Evolutionary conservation across 1,140 invertebrate genomes (phyloP), one percentile per base, ranked within the genome.

Genomic region (Bicyclus anynana): DNA sequence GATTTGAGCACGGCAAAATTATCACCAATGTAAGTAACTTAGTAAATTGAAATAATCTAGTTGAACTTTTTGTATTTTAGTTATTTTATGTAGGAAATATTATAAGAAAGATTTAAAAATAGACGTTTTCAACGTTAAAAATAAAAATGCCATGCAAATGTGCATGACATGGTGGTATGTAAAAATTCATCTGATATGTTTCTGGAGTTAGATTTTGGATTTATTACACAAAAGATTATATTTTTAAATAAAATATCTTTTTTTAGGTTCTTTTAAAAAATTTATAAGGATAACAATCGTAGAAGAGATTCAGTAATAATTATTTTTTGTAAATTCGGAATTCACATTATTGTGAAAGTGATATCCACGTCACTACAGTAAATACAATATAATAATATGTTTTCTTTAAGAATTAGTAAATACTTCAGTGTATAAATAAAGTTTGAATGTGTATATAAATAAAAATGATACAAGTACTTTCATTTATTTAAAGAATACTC

Each of bases 141-240:
- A 23, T 23, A 23, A 23, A 4, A 23, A 23, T 23, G 23, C 2
- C 23, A 23, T 26, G 17, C 38, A 63, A 12, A 0, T 12, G 29
- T 27, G 26, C 26, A 7, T 4, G 10, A 27, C 5, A 27, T 27
- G 5, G 5, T 27, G 7, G 10, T 12, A 12, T 4, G 7, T 10
- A 12, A 62, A 75, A 72, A 72, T 73, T 77, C 74, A 46, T 69
- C 50, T 72, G 76, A 81, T 79, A 81, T 79, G 77, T 80, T 72
- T 71, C 37, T 55, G 50, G 55, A 42, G 21, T 50, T 40, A 44
- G 51, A 46, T 21, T 21, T 51, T 33, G 13, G 5, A 16, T 40
- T 16, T 16, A 16, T 5, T 7, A 40, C 37, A 2, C 5, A 16
- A 14, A n/a, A 13, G 6, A 37, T 37, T 27, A 7, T 27, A 27